A percentile compares a stretch with the other conserved stretches of the same genome.
Evolutionary conservation across 1,140 invertebrate genomes (phyloP).

Genomic region (Lasioglossum baleicum): DNA sequence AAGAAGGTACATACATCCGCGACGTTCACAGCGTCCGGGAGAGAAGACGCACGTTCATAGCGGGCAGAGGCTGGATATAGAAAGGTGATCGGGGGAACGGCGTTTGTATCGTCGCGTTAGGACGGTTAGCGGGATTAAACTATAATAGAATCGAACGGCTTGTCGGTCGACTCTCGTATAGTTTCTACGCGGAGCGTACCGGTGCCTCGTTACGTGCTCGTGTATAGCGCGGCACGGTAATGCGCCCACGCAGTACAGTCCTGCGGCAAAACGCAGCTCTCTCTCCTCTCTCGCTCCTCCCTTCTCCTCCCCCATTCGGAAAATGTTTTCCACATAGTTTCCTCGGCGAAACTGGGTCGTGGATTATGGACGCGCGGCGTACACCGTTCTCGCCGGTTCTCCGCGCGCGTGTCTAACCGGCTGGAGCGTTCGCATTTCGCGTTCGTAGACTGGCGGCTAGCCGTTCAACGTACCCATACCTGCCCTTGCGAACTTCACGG

Average conservation of each 20-base stretch:
- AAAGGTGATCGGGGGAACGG: not conserved
- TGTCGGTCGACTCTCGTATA: not conserved
- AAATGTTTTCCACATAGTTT: constrained; percentile 67
- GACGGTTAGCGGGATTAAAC: constrained; percentile 33
- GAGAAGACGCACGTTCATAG: not conserved
- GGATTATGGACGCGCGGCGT: constrained; percentile 12
- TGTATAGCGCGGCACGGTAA: constrained; percentile 22
- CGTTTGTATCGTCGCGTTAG: not conserved
- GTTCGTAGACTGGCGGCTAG: constrained; percentile 56
- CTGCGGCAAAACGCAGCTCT: constrained; percentile 42
- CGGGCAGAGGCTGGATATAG: not conserved
- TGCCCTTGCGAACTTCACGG: constrained; percentile 70
- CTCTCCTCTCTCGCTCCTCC: not conserved
- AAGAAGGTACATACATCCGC: not conserved
- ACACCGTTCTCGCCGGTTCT: not conserved
- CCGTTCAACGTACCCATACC: constrained; percentile 68
- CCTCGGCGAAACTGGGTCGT: constrained; percentile 63
- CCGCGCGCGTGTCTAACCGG: constrained; percentile 25
- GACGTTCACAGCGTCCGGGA: not conserved
- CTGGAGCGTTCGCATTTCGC: constrained; percentile 31
- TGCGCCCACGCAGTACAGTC: constrained; percentile 45
- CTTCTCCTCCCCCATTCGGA: constrained; percentile 32
- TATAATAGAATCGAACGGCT: constrained; percentile 55
- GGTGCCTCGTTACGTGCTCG: constrained; percentile 21
- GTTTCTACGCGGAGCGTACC: constrained; percentile 1